Base-by-base conservation (phyloP, 1,140 invertebrate genomes). In the Pogonomyrmex californicus region DNA sequence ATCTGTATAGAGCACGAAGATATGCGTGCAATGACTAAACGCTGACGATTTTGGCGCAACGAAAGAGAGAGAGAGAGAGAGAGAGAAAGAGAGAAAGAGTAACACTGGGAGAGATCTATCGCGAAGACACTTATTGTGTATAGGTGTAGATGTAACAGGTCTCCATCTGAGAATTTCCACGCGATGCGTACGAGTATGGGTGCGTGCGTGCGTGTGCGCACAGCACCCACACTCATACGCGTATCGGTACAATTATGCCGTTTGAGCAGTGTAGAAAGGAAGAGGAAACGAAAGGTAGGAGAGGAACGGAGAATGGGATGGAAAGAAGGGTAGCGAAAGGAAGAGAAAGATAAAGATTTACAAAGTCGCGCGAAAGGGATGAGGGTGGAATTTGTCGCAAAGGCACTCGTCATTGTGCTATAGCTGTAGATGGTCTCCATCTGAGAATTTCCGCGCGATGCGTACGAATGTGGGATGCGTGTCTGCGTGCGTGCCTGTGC, bases 341-440 rank as follows among this genome's bases (percentile, higher is more conserved):
- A 36, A 47, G 85, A 56, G 23, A 63, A 36, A 75, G 82, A 79
- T 78, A 87, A 56, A 49, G 56, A 41, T 36, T 2, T 33, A 17
- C 6, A 66, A 10, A 71, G 14, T n/a, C 44, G n/a, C 51, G 60
- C 60, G 60, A 66, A 56, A 73, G 10, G 44, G 17, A 9, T 5
- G 30, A 10, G 6, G 60, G 56, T 1, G 10, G 49, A 49, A 30
- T 62, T 88, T 62, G 73, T 82, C 75, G 87, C 75, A 76, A 87
- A 47, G 65, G 85, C 91, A 88, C 90, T 23, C 23, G 23, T 23
- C 23, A 23, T 23, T 23, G 23, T 23, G 23, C 23, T 23, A 23
- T 23, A 23, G 23, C 23, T 23, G 23, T 23, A 23, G 23, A 23
- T 23, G 23, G 23, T 23, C 23, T 23, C 23, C 23, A 23, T 23